phyloP scores from a whole-genome alignment of 2,888 invertebrate genomes.

The Machimus rusticus region DNA sequence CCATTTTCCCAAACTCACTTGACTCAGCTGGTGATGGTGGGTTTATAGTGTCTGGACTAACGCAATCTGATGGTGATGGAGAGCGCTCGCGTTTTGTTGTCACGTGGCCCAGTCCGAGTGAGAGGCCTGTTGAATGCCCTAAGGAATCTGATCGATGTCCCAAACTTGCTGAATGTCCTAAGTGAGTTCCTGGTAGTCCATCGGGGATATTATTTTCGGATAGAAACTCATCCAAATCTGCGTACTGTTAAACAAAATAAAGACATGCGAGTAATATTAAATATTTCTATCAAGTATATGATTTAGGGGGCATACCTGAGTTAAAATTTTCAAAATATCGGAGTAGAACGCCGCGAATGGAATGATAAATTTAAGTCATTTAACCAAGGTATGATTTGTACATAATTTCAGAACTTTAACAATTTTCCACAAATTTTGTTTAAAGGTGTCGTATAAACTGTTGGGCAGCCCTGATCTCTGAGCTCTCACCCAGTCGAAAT shows the following conservation, averaged over 20 bases:
- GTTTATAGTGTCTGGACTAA: conserved; percentile 88
- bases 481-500: too few species aligned
- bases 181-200: conserved; percentile 70
- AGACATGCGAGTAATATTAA: background rate
- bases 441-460: too few species aligned
- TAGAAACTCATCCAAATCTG: conserved; percentile 96
- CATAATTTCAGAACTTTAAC: too few species aligned
- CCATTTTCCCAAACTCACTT: conserved; percentile 69
- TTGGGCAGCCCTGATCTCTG: too few species aligned
- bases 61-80: conserved; percentile 86
- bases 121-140: conserved; percentile 67
- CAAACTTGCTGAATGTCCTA: conserved; percentile 62
- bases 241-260: conserved; percentile 70
- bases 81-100: conserved; percentile 85
- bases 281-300: too few species aligned
- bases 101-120: conserved; percentile 70
- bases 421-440: too few species aligned
- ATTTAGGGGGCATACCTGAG: too few species aligned
- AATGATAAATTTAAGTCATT: too few species aligned
- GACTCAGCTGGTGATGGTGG: conserved; percentile 90
- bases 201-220: conserved; percentile 95
- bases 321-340: too few species aligned
- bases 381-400: too few species aligned
- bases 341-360: too few species aligned
- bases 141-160: conserved; percentile 63